phyloP scores from a whole-genome alignment of 2,113 vertebrate genomes.

The Nipponia nippon region DNA sequence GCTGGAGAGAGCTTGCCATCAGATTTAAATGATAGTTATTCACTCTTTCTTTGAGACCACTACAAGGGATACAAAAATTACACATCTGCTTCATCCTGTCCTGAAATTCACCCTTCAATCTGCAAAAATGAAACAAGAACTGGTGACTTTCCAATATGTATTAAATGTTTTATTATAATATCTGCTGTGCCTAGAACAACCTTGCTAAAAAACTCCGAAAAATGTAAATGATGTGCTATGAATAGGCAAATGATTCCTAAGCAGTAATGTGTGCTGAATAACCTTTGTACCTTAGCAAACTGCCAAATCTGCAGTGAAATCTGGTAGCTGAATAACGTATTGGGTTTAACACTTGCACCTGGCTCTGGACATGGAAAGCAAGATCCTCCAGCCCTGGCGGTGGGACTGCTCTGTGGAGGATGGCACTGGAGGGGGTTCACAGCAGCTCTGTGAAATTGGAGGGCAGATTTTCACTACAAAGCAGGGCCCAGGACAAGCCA shows the following conservation, averaged over 20 bases:
- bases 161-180: not conserved
- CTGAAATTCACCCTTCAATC: not conserved
- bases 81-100: not conserved
- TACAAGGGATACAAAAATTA: not conserved
- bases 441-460: not conserved
- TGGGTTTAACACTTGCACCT: not conserved
- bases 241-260: not conserved
- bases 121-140: not conserved
- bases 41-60: not conserved
- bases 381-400: not conserved
- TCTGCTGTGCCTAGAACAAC: not conserved
- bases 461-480: not conserved
- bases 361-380: not conserved
- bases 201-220: not conserved
- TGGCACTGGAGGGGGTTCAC: not conserved
- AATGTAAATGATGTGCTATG: not conserved
- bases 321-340: not conserved
- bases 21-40: not conserved
- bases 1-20: not conserved
- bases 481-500: not conserved
- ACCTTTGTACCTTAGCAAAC: not conserved
- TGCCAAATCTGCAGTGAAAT: not conserved
- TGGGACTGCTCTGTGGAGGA: not conserved
- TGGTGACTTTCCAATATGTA: not conserved
- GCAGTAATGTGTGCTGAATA: not conserved